Conservation (phyloP, 2,888 invertebrate genomes). For the Hemicrepidius hirtus region DNA sequence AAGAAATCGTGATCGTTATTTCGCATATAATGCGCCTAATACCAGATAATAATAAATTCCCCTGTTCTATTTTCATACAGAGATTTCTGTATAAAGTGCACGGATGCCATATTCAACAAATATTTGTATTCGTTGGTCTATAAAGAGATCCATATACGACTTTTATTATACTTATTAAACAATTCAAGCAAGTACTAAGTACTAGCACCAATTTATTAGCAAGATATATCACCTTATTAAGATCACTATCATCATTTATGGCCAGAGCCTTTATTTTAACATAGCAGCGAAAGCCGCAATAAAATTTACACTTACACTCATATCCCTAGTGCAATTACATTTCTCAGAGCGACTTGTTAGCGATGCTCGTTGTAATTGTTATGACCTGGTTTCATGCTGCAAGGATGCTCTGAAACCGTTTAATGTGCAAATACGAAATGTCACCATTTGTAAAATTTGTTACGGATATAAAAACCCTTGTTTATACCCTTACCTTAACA, state of each 20-base stretch:
- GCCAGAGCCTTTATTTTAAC: constrained; percentile 46
- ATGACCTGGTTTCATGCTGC: constrained; percentile 42
- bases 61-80: constrained; percentile 24
- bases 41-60: constrained; percentile 37
- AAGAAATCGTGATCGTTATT: constrained; percentile 46
- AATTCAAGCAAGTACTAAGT: constrained; percentile 40
- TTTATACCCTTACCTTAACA: background rate
- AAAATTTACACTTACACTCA: constrained; percentile 50
- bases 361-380: constrained; percentile 48
- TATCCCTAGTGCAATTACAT: constrained; percentile 42
- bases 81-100: constrained; percentile 9
- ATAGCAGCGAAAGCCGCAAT: constrained; percentile 41
- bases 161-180: constrained; percentile 42
- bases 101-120: background rate
- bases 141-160: constrained; percentile 35
- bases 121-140: constrained; percentile 2
- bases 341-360: constrained; percentile 44
- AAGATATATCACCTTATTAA: constrained; percentile 54
- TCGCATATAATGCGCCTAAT: constrained; percentile 33
- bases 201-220: constrained; percentile 48
- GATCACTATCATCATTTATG: constrained; percentile 51
- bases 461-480: background rate
- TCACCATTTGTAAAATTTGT: constrained; percentile 19
- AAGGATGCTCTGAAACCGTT: constrained; percentile 20
- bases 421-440: constrained; percentile 33